phyloP scores from a whole-genome alignment of 1,140 invertebrate genomes.

The Magallana ariakensis region DNA sequence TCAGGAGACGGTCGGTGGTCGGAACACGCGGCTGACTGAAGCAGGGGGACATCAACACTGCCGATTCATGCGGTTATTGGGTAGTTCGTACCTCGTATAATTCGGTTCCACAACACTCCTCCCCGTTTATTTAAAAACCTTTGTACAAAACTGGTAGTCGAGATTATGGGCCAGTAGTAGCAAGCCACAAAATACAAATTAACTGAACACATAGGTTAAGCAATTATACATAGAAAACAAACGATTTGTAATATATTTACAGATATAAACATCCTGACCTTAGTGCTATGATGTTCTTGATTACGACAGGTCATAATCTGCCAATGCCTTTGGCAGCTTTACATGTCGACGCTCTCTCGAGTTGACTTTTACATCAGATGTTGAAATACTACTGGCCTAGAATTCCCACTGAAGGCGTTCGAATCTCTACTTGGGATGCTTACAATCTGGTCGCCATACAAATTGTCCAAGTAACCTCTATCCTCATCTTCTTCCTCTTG shows the following conservation, averaged over 20 bases:
- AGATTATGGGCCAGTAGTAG: neutral
- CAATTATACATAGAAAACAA: neutral
- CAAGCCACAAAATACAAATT: slow-evolving; percentile 1
- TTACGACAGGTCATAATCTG: neutral
- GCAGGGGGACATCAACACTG: too few relatives aligned
- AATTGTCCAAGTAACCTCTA: neutral
- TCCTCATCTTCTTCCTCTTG: slow-evolving; percentile 15
- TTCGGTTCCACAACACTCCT: too few relatives aligned
- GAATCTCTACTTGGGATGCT: neutral
- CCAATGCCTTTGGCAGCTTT: neutral
- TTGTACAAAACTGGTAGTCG: too few relatives aligned
- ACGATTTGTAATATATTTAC: neutral
- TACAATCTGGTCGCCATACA: neutral
- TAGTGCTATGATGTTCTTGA: neutral
- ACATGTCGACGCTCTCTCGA: neutral
- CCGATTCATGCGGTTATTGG: too few relatives aligned
- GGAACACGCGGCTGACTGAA: too few relatives aligned
- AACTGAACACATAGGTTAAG: neutral
- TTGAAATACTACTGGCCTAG: too few relatives aligned
- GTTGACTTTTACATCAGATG: neutral
- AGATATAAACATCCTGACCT: slow-evolving; percentile 6
- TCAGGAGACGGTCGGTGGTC: too few relatives aligned
- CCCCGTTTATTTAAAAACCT: too few relatives aligned
- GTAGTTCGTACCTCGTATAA: too few relatives aligned
- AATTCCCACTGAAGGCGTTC: neutral